Evolutionary conservation across 2,797 vertebrate genomes (phyloP), one percentile per base, ranked within the genome.

Genomic region (Lagodon rhomboides): DNA sequence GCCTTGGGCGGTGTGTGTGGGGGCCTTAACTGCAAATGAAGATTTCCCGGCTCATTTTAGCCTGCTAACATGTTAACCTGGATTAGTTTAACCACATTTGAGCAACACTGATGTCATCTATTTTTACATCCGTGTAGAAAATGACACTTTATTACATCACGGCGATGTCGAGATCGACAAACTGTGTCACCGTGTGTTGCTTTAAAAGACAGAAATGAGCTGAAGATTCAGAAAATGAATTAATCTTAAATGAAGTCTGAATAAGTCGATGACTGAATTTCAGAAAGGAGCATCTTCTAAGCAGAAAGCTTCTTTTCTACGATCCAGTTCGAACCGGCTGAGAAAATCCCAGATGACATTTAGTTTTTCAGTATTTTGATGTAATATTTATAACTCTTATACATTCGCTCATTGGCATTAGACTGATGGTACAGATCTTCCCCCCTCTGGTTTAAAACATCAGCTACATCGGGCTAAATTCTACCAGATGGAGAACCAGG

Each of bases 251-350:
- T 12, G 25, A 34, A 27, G 56, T 70, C 25, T 59, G 53, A 71
- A 51, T 51, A 18, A 51, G 65, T 75, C 67, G 58, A 69, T 66
- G 25, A 62, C 43, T 55, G 56, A 67, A 73, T 70, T 80, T 38
- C 18, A 30, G 41, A 85, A 15, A 17, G 66, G 23, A 79, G 50
- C 63, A 6, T 73, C 49, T 54, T 67, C 68, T 55, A 12, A 68
- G 38, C 34, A 51, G 27, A 11, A 60, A 75, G 69, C 63, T 44
- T 4, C 75, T 69, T n/a, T 73, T 75, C 55, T 60, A 50, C 53
- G 20, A 66, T 64, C 62, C 71, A 41, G 71, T 74, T 55, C 58
- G 68, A 81, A 65, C 75, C 6, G 34, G 68, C 66, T 60, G 51
- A 60, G 43, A 51, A 30, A 41, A 23, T 76, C 75, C 75, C 74